These are phyloP conservation scores for Argyresthia albistria DNA, from an alignment of 2,888 invertebrate species.

Conservation along the genomic window DNA sequence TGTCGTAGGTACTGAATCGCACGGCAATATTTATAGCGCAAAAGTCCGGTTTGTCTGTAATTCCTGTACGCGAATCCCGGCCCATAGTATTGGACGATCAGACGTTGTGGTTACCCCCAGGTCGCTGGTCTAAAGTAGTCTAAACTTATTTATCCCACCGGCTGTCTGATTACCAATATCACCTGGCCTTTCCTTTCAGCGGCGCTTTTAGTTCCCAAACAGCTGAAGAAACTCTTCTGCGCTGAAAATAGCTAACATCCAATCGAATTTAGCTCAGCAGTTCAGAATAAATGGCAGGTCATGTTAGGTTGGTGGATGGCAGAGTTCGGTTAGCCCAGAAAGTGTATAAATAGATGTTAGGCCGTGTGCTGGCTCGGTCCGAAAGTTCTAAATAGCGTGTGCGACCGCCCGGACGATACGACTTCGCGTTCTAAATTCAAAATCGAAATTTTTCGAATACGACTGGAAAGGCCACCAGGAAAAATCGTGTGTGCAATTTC, in stretches of 20 bases:
- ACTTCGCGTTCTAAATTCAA: conserved; percentile 46
- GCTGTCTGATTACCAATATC: neutral
- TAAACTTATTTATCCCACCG: neutral
- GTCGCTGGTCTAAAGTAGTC: neutral
- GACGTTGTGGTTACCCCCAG: too few species aligned
- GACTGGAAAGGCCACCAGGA: conserved; percentile 56
- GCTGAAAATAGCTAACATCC: neutral
- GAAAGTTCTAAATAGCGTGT: neutral
- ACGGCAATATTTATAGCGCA: too few species aligned
- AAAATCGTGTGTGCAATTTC: neutral
- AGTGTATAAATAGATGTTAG: neutral
- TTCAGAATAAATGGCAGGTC: neutral
- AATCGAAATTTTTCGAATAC: conserved; percentile 29
- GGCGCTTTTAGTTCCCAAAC: too few species aligned
- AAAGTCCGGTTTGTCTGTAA: too few species aligned
- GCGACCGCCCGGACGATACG: conserved; percentile 27
- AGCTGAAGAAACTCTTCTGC: too few species aligned
- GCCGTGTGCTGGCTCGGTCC: neutral
- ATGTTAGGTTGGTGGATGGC: neutral
- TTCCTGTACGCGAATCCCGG: too few species aligned
- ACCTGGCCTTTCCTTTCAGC: neutral
- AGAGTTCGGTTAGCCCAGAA: neutral
- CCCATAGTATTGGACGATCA: too few species aligned
- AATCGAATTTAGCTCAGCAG: neutral
- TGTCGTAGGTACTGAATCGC: too few species aligned